Evolutionary conservation across 1,140 invertebrate species (phyloP), one percentile per base, ranked within the genome.

Genomic region (Listronotus bonariensis): DNA sequence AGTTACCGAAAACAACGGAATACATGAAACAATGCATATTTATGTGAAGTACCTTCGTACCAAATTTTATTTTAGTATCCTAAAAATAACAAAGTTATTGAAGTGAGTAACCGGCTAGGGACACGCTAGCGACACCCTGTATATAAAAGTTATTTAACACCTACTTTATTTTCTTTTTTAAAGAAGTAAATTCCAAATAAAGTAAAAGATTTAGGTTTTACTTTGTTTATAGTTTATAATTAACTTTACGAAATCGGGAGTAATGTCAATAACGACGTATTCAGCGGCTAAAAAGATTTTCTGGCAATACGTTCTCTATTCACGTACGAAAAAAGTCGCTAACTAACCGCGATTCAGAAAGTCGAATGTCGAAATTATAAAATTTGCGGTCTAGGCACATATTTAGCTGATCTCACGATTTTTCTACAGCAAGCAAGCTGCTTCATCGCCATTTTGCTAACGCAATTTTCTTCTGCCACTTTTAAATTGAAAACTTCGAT

Each of bases 381-480:
- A 63, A 63, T 63, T 63, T 63, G 60, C 52, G 60, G 51, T 63
- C 52, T 32, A 17, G 60, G 60, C 60, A 63, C 60, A 63, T 63
- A 63, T 63, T 63, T 55, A 55, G 60, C 42, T 51, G 60, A 63
- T 52, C 60, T 63, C 52, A 55, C 41, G 60, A 54, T 63, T 63
- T 63, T 55, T 42, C 58, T 52, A 18, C 17, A 42, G 36, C 38
- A 38, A 42, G 36, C 51, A 55, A 55, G 42, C 41, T 63, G 60
- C 60, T 55, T 63, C 60, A 55, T 63, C 53, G 60, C 36, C 53
- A 55, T 63, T 63, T 63, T 63, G 60, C 52, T 63, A 63, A 63
- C 51, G 51, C 31, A 63, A 63, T 60, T 60, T 60, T 60, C 55
- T 43, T 8, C 43, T 48, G 58, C 46, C 34, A 59, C 45, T 60